Evolutionary conservation across 37 sponge, comb jelly and placozoan genomes (phyloP), one percentile per base, ranked within the genome.

Genomic region (Halichondria panicea): DNA sequence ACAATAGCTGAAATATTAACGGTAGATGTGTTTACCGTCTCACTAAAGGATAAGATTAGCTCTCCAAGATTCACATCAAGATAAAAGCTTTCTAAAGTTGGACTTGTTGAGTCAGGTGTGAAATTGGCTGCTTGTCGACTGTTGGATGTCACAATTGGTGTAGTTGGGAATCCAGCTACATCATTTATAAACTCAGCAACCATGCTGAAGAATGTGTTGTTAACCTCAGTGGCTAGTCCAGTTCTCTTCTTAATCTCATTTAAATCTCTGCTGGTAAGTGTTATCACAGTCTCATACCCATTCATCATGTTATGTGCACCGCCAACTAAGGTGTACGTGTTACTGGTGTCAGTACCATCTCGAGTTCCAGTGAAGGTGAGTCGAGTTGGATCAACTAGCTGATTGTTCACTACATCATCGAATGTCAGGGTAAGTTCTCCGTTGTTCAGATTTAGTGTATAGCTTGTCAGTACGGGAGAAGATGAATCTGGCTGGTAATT

Each of bases 351-450:
- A 25, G 33, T 55, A 1, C 87, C 80, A 72, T 79, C 43, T 19
- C 3, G 30, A 21, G 75, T 63, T 3, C 84, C 86, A 75, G 77
- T 80, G 63, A 93, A 58, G 28, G 87, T 86, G 31, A 93, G 74
- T 55, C 81, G 66, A 1, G 86, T 84, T 30, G 80, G 56, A 81
- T 85, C 87, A 52, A 88, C 61, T 18, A 81, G 43, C 15, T 50
- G 33, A 45, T 81, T 89, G 72, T 93, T 54, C 79, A 93, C 74
- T 22, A 93, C 87, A 85, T 95, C 89, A 82, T 80, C 60, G 55
- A 88, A 95, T 18, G 80, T 72, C 50, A 95, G 52, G 1, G 39
- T 12, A 25, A 95, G 55, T 2, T 76, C 18, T 1, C 96, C 93
- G 35, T 3, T 40, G 56, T 95, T 78, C 82, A 95, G 73, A 56